phyloP scores from a whole-genome alignment of 2,797 vertebrate species.

The Pangasius sanitwongsei region DNA sequence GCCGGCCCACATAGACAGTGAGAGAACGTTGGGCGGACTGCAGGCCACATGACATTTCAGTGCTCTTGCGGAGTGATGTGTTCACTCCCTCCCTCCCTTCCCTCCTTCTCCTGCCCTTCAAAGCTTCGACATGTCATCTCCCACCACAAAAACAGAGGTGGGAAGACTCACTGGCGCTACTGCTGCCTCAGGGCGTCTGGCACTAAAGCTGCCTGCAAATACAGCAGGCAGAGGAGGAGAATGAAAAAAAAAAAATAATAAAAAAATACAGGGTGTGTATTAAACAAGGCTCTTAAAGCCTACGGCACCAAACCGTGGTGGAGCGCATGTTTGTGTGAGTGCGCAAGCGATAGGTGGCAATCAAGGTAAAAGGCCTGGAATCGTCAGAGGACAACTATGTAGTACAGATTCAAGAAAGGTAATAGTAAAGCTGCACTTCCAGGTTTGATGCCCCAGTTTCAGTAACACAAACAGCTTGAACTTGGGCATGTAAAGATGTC shows the following conservation, averaged over 20 bases:
- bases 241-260: constrained; percentile 47
- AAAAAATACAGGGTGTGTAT: constrained; percentile 57
- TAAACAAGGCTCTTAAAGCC: constrained; percentile 57
- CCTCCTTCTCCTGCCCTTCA: constrained; percentile 80
- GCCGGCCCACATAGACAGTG: constrained; percentile 79
- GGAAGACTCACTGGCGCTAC: constrained; percentile 87
- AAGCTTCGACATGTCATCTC: constrained; percentile 86
- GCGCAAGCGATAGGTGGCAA: constrained; percentile 33
- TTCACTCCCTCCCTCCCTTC: constrained; percentile 57
- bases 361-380: constrained; percentile 20
- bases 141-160: constrained; percentile 89
- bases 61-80: constrained; percentile 60
- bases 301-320: constrained; percentile 54
- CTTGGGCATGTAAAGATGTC: background rate
- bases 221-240: constrained; percentile 74
- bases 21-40: constrained; percentile 73
- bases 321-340: constrained; percentile 32
- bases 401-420: background rate
- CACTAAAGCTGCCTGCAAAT: constrained; percentile 85
- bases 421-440: background rate
- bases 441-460: background rate
- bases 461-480: background rate
- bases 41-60: constrained; percentile 81
- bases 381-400: constrained; percentile 1
- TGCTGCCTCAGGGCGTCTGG: constrained; percentile 86